Base-by-base conservation (phyloP, 2,888 invertebrate genomes). In the Tanypteryx hageni region DNA sequence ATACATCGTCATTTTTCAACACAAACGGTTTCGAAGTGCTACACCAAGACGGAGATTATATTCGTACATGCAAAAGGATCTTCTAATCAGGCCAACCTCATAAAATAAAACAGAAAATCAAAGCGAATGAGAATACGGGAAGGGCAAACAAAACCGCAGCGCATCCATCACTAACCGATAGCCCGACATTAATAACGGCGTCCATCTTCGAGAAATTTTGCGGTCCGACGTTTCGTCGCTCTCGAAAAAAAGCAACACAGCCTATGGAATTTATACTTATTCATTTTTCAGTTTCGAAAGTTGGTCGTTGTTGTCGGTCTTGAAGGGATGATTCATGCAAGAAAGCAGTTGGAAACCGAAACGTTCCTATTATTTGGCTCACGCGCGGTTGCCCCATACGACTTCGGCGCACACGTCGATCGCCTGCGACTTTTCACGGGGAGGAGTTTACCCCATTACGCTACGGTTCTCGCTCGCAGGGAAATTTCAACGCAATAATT, bases 231-330 rank as follows among this genome's bases (percentile, higher is more conserved):
- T 27, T 76, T 11, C 22, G 76, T n/a, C 22, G 27, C 76, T 27
- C 76, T 18, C 13, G 1, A 27, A 27, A 27, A 76, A 2, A n/a
- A 27, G n/a, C n/a, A n/a, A n/a, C n/a, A 76, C 22, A 16, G 76
- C 11, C 76, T 27, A 13, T 27, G 13, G 76, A 14, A 27, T 76
- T 76, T 76, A 76, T 27, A 9, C 11, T 44, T 68, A 76, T 76
- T 76, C n/a, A n/a, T n/a, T 76, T 27, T 44, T 76, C 10, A 27
- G 76, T 76, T 76, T 76, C n/a, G 76, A 76, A 76, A 76, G 76
- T 76, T 27, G 76, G 76, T 76, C 22, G 76, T 76, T 27, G 27
- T 76, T 7, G 76, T n/a, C 27, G 18, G n/a, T 68, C 68, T 18
- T 68, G 68, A 22, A n/a, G n/a, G 5, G 68, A 68, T 68, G 44